Evolutionary conservation across 2,113 vertebrate species (phyloP).

Genomic region (Phylloscopus trochiloides): DNA sequence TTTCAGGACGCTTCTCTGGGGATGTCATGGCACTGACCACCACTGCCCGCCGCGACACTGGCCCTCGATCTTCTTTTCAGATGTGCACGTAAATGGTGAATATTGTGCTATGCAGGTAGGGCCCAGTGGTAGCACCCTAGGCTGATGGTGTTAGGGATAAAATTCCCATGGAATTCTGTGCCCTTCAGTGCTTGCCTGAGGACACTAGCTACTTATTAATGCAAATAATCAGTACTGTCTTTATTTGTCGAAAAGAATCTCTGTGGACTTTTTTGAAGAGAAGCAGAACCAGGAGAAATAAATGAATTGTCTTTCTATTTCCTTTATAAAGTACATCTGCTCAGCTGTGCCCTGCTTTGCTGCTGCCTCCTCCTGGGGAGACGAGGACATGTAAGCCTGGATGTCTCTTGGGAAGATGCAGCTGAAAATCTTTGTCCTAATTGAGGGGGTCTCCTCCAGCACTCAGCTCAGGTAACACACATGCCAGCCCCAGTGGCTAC

Average conservation of each 20-base stretch:
- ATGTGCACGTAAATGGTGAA: rapidly evolving
- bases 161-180: background rate
- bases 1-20: background rate
- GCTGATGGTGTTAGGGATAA: background rate
- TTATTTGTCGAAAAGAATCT: background rate
- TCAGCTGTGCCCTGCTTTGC: background rate
- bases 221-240: background rate
- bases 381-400: background rate
- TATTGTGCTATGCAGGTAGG: background rate
- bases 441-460: background rate
- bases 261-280: no score
- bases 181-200: background rate
- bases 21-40: background rate
- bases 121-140: background rate
- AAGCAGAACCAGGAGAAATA: background rate
- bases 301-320: background rate
- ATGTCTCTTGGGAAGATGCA: background rate
- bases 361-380: background rate
- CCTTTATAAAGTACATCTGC: background rate
- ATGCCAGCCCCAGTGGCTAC: background rate
- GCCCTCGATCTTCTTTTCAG: background rate
- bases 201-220: background rate
- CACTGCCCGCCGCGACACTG: no score
- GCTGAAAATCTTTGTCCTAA: background rate
- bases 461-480: background rate